These are phyloP conservation scores for Tenthredo distinguenda DNA, from an alignment of 2,888 invertebrate species.

Conservation along the genomic window DNA sequence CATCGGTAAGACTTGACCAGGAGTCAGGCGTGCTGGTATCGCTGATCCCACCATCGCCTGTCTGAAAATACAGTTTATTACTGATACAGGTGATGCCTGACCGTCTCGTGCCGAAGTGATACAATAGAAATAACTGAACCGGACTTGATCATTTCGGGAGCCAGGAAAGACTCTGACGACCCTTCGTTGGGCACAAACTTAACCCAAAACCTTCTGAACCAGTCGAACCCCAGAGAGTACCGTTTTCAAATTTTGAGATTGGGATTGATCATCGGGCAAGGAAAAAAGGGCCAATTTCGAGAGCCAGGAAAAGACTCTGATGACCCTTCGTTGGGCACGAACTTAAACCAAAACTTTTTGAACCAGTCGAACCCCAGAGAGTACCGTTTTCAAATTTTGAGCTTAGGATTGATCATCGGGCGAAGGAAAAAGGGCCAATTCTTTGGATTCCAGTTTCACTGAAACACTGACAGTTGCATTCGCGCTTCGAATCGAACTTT, in stretches of 20 bases:
- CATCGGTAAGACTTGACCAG: conserved; percentile 79
- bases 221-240: neutral
- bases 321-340: neutral
- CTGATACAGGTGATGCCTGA: neutral
- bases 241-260: no score
- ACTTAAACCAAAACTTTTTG: neutral
- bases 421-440: neutral
- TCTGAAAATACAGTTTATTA: conserved; percentile 66
- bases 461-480: neutral
- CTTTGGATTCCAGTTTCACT: neutral
- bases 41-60: conserved; percentile 73
- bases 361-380: neutral
- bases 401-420: neutral
- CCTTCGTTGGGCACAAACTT: neutral
- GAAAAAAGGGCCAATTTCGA: neutral
- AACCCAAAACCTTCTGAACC: neutral
- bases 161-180: neutral
- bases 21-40: conserved; percentile 74
- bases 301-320: neutral
- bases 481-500: neutral
- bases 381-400: neutral
- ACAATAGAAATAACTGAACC: conserved; percentile 60
- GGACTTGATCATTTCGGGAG: neutral
- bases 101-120: conserved; percentile 25
- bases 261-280: neutral